phyloP scores from a whole-genome alignment of 2,888 invertebrate genomes.

The Eupithecia inturbata region DNA sequence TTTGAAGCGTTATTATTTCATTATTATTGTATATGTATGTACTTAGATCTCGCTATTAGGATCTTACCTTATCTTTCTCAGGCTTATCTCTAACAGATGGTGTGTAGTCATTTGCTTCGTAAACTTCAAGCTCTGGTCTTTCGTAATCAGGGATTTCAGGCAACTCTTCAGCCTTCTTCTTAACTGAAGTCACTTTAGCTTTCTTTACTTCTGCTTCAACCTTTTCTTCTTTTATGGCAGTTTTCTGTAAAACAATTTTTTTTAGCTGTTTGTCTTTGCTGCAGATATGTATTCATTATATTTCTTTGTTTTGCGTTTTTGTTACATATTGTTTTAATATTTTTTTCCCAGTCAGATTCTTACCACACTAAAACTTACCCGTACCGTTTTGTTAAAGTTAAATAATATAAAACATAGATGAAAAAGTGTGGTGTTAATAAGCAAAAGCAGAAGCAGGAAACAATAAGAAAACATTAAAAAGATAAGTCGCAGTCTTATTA shows the following conservation, averaged over 20 bases:
- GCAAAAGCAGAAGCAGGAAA: constrained; percentile 71
- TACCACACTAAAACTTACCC: constrained; percentile 44
- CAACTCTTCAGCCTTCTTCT: constrained; percentile 84
- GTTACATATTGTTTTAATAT: background rate
- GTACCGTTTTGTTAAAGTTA: constrained; percentile 2
- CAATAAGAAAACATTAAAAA: constrained; percentile 53
- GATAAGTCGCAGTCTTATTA: constrained; percentile 45
- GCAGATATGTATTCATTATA: background rate
- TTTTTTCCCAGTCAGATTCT: background rate
- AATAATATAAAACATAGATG: constrained; percentile 23
- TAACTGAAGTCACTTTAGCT: constrained; percentile 75
- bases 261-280: background rate
- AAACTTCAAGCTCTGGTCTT: constrained; percentile 88
- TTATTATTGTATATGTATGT: background rate
- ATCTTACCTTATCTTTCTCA: constrained; percentile 53
- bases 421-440: constrained; percentile 50
- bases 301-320: background rate
- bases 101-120: constrained; percentile 84
- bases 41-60: background rate
- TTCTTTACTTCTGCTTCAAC: constrained; percentile 78
- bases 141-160: constrained; percentile 90
- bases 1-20: background rate
- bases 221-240: constrained; percentile 75
- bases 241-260: constrained; percentile 71
- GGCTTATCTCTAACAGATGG: constrained; percentile 79